Base-by-base conservation (phyloP, 2,888 invertebrate genomes). In the Perizoma affinitatum region DNA sequence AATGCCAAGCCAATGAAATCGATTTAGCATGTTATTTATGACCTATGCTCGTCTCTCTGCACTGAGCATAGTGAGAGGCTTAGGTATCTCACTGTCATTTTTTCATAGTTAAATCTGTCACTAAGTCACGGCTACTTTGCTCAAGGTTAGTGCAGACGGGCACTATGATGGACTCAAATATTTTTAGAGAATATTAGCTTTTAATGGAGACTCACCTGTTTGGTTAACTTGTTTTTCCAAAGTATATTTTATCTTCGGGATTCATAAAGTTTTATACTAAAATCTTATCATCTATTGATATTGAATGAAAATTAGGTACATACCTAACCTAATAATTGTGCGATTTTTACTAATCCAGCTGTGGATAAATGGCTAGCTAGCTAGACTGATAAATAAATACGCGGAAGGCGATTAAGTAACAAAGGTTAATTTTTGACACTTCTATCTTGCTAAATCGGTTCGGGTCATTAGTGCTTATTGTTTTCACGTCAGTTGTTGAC, bases 121-220 rank as follows among this genome's bases (percentile, higher is more conserved):
- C 1, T 22, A 22, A 22, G 22, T 22, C 38, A 38, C 38, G 7
- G 38, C 4, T 38, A 38, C 38, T 38, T 38, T 22, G 22, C 22
- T 22, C 22, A 22, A 22, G 22, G 1, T 22, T 22, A 22, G 22
- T 22, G 22, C 22, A 22, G 22, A 22, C 22, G 22, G 22, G 22
- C 22, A 22, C 22, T 22, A 22, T 22, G 3, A 22, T 22, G 1
- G 22, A 22, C 22, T 22, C 22, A 22, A 22, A 22, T 1, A 22
- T 22, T 22, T 22, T 6, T 7, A 38, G 5, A 7, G 38, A 38
- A 38, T 5, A 35, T 61, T 50, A 9, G 5, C 63, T 57, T 61
- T 49, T 47, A 43, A 68, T 38, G 8, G 40, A 42, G 8, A n/a
- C 71, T 67, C 64, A 72, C 73, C 68, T 71, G 58, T 61, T 61